phyloP scores from a whole-genome alignment of 2,888 invertebrate genomes.

The Calameuta pallipes region DNA sequence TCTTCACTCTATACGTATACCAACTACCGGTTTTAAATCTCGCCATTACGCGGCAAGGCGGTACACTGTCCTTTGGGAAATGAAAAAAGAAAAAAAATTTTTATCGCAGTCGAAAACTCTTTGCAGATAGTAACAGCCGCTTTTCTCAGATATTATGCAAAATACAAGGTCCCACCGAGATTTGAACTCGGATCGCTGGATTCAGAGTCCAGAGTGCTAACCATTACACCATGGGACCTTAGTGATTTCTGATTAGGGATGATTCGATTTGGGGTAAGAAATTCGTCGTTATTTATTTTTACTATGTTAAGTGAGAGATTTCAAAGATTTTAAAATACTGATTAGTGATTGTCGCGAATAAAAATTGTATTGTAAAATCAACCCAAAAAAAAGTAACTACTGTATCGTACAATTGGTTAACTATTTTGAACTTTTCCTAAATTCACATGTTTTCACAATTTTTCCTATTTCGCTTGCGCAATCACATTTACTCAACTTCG shows the following conservation, averaged over 20 bases:
- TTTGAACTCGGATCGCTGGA: constrained; percentile 27
- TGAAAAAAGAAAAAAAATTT: constrained; percentile 1
- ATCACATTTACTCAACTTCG: not conserved
- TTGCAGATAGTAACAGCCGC: not conserved
- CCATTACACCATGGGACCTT: constrained; percentile 25
- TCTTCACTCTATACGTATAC: constrained; percentile 42
- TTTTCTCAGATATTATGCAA: not conserved
- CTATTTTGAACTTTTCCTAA: not conserved
- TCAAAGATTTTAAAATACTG: not conserved
- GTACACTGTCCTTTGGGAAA: not conserved
- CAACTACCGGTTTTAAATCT: constrained; percentile 62
- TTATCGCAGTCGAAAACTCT: not conserved
- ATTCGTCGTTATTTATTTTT: not conserved
- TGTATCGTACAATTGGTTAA: not conserved
- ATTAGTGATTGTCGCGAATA: not conserved
- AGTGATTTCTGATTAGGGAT: not conserved
- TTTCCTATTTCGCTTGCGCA: not conserved
- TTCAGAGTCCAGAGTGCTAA: constrained; percentile 26
- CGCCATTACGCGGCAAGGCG: not conserved
- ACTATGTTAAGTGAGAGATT: not conserved
- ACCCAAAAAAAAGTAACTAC: not conserved
- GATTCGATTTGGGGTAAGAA: not conserved
- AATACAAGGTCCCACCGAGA: constrained; percentile 22
- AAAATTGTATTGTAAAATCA: not conserved
- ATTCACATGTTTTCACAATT: not conserved